phyloP scores from a whole-genome alignment of 2,888 invertebrate species.

The Drosophila mulleri region DNA sequence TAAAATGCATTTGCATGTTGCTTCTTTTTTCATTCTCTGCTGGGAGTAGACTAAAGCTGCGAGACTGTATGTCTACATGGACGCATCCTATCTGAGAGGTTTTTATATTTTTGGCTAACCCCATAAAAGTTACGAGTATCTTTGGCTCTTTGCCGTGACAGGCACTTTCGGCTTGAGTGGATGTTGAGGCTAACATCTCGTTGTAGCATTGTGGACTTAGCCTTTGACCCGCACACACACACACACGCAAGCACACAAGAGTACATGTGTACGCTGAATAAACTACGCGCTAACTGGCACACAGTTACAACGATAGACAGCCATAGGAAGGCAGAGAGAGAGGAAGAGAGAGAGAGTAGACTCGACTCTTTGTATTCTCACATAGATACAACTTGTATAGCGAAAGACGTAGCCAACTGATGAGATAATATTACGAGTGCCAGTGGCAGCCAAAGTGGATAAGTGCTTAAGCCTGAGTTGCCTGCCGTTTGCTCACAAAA shows the following conservation, averaged over 20 bases:
- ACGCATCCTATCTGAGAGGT: conserved; percentile 12
- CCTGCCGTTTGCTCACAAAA: conserved; percentile 46
- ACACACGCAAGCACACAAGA: conserved; percentile 31
- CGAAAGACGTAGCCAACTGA: conserved; percentile 69
- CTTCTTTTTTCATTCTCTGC: background rate
- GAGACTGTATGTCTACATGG: conserved; percentile 6
- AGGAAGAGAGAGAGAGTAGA: background rate
- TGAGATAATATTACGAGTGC: conserved; percentile 73
- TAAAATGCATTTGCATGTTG: conserved; percentile 32
- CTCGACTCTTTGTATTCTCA: conserved; percentile 21
- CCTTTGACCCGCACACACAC: conserved; percentile 63
- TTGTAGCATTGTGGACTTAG: conserved; percentile 68
- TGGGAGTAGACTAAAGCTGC: conserved; percentile 4
- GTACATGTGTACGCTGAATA: conserved; percentile 28
- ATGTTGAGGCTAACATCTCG: conserved; percentile 59
- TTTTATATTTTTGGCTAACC: conserved; percentile 53
- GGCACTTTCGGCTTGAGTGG: conserved; percentile 51
- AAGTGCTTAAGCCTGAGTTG: conserved; percentile 76
- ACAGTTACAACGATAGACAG: conserved; percentile 20
- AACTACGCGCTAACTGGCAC: conserved; percentile 34
- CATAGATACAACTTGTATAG: conserved; percentile 54
- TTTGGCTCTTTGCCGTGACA: conserved; percentile 44
- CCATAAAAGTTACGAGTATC: conserved; percentile 43
- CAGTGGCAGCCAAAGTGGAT: conserved; percentile 66
- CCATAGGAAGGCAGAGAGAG: background rate